phyloP scores from a whole-genome alignment of 2,113 vertebrate genomes.

The Macheiramphus alcinus region DNA sequence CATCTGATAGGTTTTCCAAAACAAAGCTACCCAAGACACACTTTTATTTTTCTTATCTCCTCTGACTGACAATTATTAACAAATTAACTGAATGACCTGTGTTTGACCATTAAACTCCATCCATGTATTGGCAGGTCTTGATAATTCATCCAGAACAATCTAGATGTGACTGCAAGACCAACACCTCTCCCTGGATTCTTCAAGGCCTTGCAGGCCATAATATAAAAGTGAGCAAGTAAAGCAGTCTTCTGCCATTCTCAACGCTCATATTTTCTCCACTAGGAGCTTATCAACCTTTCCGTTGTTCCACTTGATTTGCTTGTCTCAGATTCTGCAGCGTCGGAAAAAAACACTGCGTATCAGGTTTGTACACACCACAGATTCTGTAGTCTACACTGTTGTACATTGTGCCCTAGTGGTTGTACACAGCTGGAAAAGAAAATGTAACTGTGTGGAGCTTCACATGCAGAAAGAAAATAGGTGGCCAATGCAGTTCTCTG shows the following conservation, averaged over 20 bases:
- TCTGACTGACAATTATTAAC: neutral
- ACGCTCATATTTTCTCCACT: neutral
- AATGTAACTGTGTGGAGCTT: neutral
- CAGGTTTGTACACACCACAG: rapidly evolving
- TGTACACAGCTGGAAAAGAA: neutral
- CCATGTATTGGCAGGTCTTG: neutral
- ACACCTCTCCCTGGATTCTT: neutral
- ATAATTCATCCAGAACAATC: neutral
- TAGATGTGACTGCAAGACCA: neutral
- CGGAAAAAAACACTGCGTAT: neutral
- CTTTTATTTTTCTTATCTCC: neutral
- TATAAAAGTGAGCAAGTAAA: neutral
- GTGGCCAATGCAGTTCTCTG: neutral
- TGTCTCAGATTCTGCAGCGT: neutral
- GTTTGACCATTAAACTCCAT: neutral
- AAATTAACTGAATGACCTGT: neutral
- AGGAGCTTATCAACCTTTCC: neutral
- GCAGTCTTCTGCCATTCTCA: neutral
- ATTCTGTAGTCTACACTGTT: rapidly evolving
- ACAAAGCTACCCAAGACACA: neutral
- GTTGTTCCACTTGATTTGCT: neutral
- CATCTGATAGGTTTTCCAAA: neutral
- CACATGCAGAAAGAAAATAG: neutral
- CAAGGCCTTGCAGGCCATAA: neutral
- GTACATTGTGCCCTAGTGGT: neutral